Conservation (phyloP, 2,113 vertebrate species). For the Montifringilla adamsi region DNA sequence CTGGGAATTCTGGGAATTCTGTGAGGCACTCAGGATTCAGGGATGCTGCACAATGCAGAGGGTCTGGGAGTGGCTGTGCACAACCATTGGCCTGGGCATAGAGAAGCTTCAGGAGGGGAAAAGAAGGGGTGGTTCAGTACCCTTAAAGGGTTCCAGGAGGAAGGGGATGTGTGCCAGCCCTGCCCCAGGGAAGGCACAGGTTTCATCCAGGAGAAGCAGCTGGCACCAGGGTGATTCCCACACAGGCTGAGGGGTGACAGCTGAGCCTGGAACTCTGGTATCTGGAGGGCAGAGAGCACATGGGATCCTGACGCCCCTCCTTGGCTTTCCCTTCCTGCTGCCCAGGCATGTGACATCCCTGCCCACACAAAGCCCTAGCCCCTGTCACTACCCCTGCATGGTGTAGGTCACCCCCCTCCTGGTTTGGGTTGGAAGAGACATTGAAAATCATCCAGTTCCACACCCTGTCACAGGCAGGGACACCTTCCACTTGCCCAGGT, state of each 20-base stretch:
- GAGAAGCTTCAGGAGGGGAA: background rate
- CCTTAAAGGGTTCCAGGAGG: background rate
- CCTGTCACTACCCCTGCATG: rapidly evolving
- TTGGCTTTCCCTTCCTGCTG: background rate
- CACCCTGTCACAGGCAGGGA: background rate
- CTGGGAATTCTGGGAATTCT: no score
- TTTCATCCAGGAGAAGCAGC: background rate
- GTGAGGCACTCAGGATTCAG: background rate
- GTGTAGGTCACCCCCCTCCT: background rate
- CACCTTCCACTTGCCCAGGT: background rate
- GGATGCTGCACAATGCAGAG: background rate
- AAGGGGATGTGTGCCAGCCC: background rate
- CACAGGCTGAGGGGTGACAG: background rate
- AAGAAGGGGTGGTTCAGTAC: background rate
- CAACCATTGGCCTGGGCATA: background rate
- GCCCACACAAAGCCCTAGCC: no score
- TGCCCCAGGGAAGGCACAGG: background rate
- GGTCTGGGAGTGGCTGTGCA: background rate
- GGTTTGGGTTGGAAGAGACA: background rate
- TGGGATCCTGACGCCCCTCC: background rate
- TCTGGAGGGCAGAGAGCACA: background rate
- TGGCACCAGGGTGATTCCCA: background rate
- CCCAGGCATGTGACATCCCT: background rate
- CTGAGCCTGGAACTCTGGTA: background rate
- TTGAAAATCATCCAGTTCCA: background rate